Percentiles rank a stretch among this genome's conserved stretches.
These are phyloP conservation scores for Onychostruthus taczanowskii DNA, from an alignment of 2,113 vertebrate species.

Conservation along the genomic window DNA sequence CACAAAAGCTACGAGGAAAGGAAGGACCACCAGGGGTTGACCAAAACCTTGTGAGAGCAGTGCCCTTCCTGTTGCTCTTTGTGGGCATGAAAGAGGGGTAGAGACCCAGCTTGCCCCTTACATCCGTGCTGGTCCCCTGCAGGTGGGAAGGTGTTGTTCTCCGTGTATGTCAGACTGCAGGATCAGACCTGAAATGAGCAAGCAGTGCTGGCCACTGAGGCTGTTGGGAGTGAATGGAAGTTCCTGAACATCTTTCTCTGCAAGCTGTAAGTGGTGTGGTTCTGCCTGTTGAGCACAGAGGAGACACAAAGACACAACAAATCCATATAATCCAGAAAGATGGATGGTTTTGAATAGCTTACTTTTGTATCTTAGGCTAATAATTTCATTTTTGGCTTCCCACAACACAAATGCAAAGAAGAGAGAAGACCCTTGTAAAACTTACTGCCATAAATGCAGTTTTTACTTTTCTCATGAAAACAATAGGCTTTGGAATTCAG, in stretches of 20 bases:
- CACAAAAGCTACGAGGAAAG: background rate
- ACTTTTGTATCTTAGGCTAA: background rate
- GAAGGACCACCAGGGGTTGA: background rate
- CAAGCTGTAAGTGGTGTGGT: fast-evolving
- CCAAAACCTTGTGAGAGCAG: background rate
- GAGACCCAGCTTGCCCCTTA: background rate
- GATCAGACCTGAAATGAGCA: background rate
- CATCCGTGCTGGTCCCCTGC: fast-evolving
- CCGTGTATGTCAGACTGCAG: background rate
- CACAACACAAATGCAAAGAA: background rate
- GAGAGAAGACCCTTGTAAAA: background rate
- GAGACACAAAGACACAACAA: background rate
- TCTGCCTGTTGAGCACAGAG: background rate
- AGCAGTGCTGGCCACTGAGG: background rate
- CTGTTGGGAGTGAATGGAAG: background rate
- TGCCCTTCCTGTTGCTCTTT: background rate
- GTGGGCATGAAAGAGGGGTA: fast-evolving
- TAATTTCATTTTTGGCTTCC: background rate
- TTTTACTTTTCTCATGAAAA: background rate
- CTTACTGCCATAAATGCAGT: background rate
- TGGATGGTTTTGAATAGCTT: background rate
- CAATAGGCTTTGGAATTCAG: background rate
- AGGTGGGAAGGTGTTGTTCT: background rate
- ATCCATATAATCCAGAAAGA: background rate
- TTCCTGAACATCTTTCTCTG: background rate